Base-by-base conservation (phyloP, 2,113 vertebrate genomes). In the Lepus europaeus region DNA sequence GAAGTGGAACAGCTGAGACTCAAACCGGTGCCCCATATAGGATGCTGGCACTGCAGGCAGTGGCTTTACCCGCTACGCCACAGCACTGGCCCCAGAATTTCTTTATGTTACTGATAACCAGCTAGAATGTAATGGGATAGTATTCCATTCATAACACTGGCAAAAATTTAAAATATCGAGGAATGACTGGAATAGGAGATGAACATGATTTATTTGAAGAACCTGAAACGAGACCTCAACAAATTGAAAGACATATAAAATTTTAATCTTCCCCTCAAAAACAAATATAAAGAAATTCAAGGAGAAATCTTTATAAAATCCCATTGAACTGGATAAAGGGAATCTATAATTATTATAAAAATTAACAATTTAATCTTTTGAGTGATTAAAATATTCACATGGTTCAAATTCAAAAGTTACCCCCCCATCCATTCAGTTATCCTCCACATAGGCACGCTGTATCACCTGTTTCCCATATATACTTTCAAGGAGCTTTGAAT, bases 331-430 rank as follows among this genome's bases (percentile, higher is more conserved):
- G 33, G 59, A 82, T 39, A 73, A 51, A 74, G 72, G 74, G 70
- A 79, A 72, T 76, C 85, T 84, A 49, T 66, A 51, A 66, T 90
- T 70, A 53, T 90, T 72, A 66, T 72, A 86, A 79, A 91, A 33
- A 33, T 90, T 64, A 64, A 63, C 45, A 53, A 49, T 80, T 69
- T 79, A 84, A 79, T 94, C 9, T 66, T 91, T 81, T 87, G 63
- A 89, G 51, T 83, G 14, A 91, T 25, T 83, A 63, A 78, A 69
- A 63, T 69, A 74, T 72, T 83, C 72, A 84, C 66, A 78, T 59
- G 11, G 9, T 63, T 84, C 14, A 84, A 85, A 77, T 73, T 84
- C 51, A 66, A 76, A 92, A 78, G 56, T 66, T 72, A 66, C 22
- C 76, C 19, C 25, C 31, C 14, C 19, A 53, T 19, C 61, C 77